These are phyloP conservation scores for Nematostella vectensis DNA, from an alignment of 92 coral and sea anemone species.

Conservation along the genomic window DNA sequence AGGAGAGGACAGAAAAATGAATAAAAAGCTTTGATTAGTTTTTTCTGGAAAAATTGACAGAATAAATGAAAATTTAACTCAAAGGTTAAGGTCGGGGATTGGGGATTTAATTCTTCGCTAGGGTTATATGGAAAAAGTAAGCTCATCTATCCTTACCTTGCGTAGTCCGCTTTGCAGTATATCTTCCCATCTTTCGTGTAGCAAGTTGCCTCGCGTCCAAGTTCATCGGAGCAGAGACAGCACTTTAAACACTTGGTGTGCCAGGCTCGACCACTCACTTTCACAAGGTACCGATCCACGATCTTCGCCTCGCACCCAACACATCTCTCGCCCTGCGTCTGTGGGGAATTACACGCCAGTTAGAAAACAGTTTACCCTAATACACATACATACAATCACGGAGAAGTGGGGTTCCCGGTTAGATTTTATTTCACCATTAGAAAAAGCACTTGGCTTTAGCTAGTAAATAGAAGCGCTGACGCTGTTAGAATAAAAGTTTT, in stretches of 20 bases:
- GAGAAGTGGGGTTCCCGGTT: background rate
- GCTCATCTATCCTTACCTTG: conserved; percentile 88
- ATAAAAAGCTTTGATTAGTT: too few relatives aligned
- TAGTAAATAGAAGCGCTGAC: too few relatives aligned
- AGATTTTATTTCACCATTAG: conserved; percentile 3
- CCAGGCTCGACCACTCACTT: conserved; percentile 94
- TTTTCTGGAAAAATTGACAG: too few relatives aligned
- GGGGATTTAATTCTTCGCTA: too few relatives aligned
- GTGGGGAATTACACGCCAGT: too few relatives aligned
- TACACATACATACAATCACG: conserved; percentile 1
- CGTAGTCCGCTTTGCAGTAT: conserved; percentile 93
- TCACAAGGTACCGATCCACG: conserved; percentile 86
- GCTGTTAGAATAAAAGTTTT: too few relatives aligned
- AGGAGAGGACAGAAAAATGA: too few relatives aligned
- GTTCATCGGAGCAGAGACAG: conserved; percentile 70
- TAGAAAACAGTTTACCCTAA: conserved; percentile 4
- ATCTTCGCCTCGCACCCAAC: conserved; percentile 85
- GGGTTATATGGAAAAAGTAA: too few relatives aligned
- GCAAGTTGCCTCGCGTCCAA: conserved; percentile 97
- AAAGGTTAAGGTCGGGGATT: too few relatives aligned
- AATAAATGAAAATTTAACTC: too few relatives aligned
- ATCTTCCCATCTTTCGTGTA: conserved; percentile 91
- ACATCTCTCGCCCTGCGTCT: conserved; percentile 88
- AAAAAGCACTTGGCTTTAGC: too few relatives aligned
- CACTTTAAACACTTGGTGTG: conserved; percentile 90